phyloP scores from a whole-genome alignment of 2,797 vertebrate genomes.

The Melanotaenia boesemani region DNA sequence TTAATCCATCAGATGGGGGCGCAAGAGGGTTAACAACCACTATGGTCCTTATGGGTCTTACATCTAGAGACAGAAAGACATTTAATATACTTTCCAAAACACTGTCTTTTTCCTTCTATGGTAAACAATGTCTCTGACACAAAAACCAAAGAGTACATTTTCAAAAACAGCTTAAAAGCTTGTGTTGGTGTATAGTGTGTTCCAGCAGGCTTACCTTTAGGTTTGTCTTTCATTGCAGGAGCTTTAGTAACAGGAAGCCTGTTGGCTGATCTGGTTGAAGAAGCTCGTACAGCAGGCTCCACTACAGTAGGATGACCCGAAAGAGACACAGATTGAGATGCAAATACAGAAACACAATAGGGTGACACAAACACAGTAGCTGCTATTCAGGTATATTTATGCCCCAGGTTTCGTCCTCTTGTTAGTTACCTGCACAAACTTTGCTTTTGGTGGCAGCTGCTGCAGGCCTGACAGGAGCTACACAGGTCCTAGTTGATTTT shows the following conservation, averaged over 20 bases:
- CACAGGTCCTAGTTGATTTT: constrained; percentile 49
- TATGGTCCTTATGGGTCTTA: constrained; percentile 67
- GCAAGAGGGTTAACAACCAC: constrained; percentile 39
- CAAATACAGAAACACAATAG: constrained; percentile 37
- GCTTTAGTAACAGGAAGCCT: constrained; percentile 48
- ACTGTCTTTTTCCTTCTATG: neutral
- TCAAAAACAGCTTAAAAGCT: neutral
- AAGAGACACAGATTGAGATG: constrained; percentile 31
- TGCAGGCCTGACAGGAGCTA: constrained; percentile 43
- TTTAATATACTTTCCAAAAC: neutral
- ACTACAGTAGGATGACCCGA: constrained; percentile 41
- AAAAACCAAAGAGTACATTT: neutral
- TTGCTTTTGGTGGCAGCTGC: constrained; percentile 37
- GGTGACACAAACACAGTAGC: constrained; percentile 13
- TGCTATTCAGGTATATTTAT: neutral
- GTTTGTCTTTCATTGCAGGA: constrained; percentile 52
- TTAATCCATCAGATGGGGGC: constrained; percentile 48
- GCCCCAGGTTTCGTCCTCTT: neutral
- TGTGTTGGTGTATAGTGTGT: neutral
- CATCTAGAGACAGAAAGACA: constrained; percentile 31
- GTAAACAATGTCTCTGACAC: neutral
- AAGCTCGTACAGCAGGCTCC: constrained; percentile 41
- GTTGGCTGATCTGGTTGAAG: constrained; percentile 66
- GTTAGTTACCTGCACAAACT: constrained; percentile 64
- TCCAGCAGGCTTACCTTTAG: constrained; percentile 70